phyloP scores from a whole-genome alignment of 2,888 invertebrate genomes.

The Phyllotreta cruciferae region DNA sequence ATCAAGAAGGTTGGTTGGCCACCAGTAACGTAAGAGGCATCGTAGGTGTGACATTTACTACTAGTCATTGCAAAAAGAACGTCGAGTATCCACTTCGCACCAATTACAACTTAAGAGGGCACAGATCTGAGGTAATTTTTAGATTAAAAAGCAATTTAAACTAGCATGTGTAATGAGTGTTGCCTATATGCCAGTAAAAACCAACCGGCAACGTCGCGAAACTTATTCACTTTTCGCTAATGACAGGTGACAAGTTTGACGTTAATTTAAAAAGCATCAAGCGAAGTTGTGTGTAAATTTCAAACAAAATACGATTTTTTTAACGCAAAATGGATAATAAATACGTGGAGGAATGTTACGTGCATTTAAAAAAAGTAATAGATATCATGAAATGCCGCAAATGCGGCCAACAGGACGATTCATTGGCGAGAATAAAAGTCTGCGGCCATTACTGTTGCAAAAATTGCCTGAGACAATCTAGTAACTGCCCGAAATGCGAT shows the following conservation, averaged over 20 bases:
- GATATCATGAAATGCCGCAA: constrained; percentile 14
- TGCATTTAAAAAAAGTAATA: constrained; percentile 14
- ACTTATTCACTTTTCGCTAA: not conserved
- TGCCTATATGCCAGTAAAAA: not conserved
- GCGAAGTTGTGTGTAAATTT: too few species aligned
- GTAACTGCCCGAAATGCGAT: constrained; percentile 46
- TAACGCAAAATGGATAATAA: not conserved
- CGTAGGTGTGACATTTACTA: constrained; percentile 95
- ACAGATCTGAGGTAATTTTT: constrained; percentile 86
- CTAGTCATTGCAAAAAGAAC: constrained; percentile 88
- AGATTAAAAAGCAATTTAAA: too few species aligned
- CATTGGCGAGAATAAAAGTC: constrained; percentile 39
- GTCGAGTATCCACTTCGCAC: constrained; percentile 88
- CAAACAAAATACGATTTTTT: not conserved
- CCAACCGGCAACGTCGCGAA: not conserved
- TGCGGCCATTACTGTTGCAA: constrained; percentile 50
- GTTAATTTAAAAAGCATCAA: too few species aligned
- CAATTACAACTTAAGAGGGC: constrained; percentile 96
- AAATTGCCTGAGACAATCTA: constrained; percentile 40
- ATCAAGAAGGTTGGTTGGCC: constrained; percentile 97
- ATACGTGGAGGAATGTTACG: too few species aligned
- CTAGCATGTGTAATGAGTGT: constrained; percentile 47
- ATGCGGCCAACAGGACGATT: constrained; percentile 11
- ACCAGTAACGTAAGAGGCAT: constrained; percentile 94
- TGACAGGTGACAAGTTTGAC: not conserved